Percentiles rank a stretch among this genome's conserved stretches.
phyloP scores from a whole-genome alignment of 2,113 vertebrate genomes.

The Oxyruncus cristatus region DNA sequence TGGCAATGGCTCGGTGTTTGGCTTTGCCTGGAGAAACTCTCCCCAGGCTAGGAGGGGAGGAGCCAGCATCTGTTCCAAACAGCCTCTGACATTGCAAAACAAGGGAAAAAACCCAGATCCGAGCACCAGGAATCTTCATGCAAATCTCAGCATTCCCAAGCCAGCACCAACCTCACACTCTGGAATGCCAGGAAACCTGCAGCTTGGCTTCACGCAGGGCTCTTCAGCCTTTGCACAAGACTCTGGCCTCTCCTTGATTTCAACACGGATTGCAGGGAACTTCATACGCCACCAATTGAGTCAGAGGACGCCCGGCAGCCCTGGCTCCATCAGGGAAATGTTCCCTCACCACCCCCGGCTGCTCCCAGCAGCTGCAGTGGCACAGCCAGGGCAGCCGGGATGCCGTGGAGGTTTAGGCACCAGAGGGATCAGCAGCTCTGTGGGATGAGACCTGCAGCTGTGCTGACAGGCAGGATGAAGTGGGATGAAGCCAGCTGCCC shows the following conservation, averaged over 20 bases:
- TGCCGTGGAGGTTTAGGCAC: not conserved
- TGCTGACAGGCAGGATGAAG: not conserved
- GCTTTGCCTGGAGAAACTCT: not conserved
- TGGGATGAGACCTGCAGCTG: rapidly evolving
- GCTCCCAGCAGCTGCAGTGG: not conserved
- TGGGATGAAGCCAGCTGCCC: not conserved
- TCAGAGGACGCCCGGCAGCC: not conserved
- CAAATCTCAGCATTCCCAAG: not conserved
- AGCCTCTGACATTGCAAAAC: not conserved
- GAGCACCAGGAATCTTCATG: not conserved
- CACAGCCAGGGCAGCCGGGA: not conserved
- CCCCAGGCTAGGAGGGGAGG: not conserved
- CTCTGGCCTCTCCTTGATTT: not conserved
- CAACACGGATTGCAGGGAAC: not conserved
- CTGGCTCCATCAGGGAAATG: not conserved
- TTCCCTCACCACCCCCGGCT: not conserved
- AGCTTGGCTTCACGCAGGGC: not conserved
- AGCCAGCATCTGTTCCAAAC: not conserved
- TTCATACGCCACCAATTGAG: not conserved
- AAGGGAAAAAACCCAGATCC: not conserved
- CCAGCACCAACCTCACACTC: not conserved
- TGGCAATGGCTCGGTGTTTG: not conserved
- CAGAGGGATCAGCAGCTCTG: not conserved
- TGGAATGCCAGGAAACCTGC: not conserved
- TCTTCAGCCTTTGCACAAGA: not conserved